These are phyloP conservation scores for Tinamus guttatus DNA, from an alignment of 2,113 vertebrate genomes.

Conservation along the genomic window DNA sequence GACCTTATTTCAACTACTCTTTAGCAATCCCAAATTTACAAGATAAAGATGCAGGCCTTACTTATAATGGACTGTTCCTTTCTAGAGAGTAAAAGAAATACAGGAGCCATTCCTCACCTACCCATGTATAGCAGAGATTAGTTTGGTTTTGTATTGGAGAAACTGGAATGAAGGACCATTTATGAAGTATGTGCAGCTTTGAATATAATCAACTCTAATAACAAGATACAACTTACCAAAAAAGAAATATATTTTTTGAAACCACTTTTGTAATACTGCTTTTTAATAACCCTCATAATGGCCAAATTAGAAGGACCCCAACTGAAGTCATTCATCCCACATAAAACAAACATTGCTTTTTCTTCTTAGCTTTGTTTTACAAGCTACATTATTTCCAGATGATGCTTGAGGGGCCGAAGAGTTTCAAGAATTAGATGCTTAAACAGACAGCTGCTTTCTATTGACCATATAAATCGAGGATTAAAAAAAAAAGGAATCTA, in stretches of 20 bases:
- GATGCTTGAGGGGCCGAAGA: slow-evolving; percentile 79
- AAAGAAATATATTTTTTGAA: slow-evolving; percentile 77
- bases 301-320: slow-evolving; percentile 88
- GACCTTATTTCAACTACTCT: not conserved
- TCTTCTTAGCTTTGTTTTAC: slow-evolving; percentile 88
- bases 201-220: slow-evolving; percentile 76
- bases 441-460: slow-evolving; percentile 85
- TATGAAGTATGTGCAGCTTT: slow-evolving; percentile 73
- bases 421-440: slow-evolving; percentile 79
- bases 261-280: slow-evolving; percentile 79
- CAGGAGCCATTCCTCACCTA: slow-evolving; percentile 44
- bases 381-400: slow-evolving; percentile 94
- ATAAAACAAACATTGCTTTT: slow-evolving; percentile 91
- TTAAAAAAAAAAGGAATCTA: slow-evolving; percentile 61
- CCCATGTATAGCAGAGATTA: slow-evolving; percentile 35
- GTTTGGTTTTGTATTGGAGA: slow-evolving; percentile 45
- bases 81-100: slow-evolving; percentile 54
- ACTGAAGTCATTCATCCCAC: slow-evolving; percentile 87
- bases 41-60: not conserved
- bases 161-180: slow-evolving; percentile 69
- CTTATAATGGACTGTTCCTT: slow-evolving; percentile 53
- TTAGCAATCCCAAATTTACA: slow-evolving; percentile 4
- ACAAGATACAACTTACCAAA: slow-evolving; percentile 74
- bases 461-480: slow-evolving; percentile 80
- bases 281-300: slow-evolving; percentile 89